phyloP scores from a whole-genome alignment of 2,888 invertebrate genomes.

The Tetragnatha montana region DNA sequence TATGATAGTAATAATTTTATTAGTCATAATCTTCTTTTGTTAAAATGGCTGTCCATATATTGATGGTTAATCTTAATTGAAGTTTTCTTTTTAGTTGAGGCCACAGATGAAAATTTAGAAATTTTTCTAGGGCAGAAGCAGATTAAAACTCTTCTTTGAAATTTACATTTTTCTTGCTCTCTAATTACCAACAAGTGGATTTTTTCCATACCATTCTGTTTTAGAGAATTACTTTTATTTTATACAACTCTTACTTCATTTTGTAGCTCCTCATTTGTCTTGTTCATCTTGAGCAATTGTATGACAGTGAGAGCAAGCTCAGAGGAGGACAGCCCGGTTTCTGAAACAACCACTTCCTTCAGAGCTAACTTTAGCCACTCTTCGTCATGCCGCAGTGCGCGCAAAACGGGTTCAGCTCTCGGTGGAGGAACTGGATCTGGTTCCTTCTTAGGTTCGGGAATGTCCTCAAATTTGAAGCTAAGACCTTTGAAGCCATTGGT shows the following conservation, averaged over 20 bases:
- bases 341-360: conserved; percentile 76
- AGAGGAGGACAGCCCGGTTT: conserved; percentile 74
- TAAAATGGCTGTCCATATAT: too few species aligned
- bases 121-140: too few species aligned
- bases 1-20: too few species aligned
- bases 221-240: too few species aligned
- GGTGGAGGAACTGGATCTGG: background rate
- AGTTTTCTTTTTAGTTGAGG: too few species aligned
- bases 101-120: too few species aligned
- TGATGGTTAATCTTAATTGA: too few species aligned
- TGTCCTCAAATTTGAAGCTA: conserved; percentile 52
- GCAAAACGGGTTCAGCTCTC: background rate
- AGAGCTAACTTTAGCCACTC: conserved; percentile 79
- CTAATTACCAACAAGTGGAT: too few species aligned
- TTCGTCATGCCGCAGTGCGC: conserved; percentile 46
- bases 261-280: conserved; percentile 83
- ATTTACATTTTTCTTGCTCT: too few species aligned
- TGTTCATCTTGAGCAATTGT: conserved; percentile 80
- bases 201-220: too few species aligned
- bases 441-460: conserved; percentile 14
- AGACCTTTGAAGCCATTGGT: conserved; percentile 37
- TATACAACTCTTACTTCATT: conserved; percentile 79
- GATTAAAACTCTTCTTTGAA: too few species aligned
- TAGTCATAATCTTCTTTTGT: too few species aligned
- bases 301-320: conserved; percentile 81